A percentile compares a stretch with the other conserved stretches of the same genome.
phyloP scores from a whole-genome alignment of 2,113 vertebrate species.

The Diglossa brunneiventris region DNA sequence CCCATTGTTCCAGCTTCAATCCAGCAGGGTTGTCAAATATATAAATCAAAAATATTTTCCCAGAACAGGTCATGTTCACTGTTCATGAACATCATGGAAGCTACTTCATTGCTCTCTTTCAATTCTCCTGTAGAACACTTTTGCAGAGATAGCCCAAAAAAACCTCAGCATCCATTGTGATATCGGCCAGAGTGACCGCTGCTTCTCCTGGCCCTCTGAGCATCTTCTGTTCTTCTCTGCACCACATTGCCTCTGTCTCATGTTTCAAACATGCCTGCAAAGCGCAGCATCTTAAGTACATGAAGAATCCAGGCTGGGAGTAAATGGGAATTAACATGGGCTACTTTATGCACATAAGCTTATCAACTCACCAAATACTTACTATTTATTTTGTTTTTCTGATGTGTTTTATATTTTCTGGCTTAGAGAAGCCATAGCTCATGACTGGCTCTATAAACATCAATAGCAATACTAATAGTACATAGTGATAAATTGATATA shows the following conservation, averaged over 20 bases:
- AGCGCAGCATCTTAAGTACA: background rate
- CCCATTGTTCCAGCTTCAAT: background rate
- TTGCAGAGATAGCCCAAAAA: background rate
- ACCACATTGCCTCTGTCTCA: background rate
- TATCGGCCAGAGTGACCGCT: fast-evolving
- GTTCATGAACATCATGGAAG: background rate
- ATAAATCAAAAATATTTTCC: background rate
- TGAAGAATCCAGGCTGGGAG: background rate
- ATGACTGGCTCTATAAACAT: background rate
- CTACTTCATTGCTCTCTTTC: background rate
- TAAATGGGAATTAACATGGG: background rate
- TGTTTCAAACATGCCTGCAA: background rate
- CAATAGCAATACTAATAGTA: background rate
- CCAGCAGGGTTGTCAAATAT: background rate
- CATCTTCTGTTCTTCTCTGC: background rate
- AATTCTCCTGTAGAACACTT: background rate
- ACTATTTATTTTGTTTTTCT: background rate
- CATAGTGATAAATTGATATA: background rate
- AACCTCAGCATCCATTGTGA: background rate
- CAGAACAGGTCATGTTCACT: background rate
- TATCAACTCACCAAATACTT: background rate
- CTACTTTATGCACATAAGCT: background rate
- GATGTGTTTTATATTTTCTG: background rate
- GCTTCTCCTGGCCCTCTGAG: background rate
- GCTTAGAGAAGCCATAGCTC: background rate